Conservation (phyloP, 2,113 vertebrate species). For the Lanius ludovicianus region DNA sequence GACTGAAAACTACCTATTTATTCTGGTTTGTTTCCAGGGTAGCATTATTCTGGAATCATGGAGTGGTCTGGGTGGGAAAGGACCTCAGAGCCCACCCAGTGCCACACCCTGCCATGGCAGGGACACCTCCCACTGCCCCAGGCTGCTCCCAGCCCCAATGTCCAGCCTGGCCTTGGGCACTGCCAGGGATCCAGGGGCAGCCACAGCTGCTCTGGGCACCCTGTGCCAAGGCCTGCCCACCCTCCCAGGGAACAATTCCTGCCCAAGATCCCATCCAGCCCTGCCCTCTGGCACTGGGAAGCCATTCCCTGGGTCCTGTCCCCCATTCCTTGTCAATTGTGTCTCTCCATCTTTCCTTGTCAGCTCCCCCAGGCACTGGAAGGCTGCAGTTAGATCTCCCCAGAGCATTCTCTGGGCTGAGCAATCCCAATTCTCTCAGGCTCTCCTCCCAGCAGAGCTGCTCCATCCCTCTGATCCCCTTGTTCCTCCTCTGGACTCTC, state of each 20-base stretch:
- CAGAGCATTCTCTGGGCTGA: not conserved
- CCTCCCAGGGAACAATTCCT: not conserved
- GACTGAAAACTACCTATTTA: accelerated
- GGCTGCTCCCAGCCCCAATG: not conserved
- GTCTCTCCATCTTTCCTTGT: not conserved
- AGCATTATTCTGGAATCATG: not conserved
- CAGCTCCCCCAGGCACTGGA: accelerated
- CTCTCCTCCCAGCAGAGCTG: not conserved
- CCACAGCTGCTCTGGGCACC: not conserved
- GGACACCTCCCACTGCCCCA: not conserved
- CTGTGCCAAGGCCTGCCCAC: not conserved
- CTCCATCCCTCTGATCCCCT: not conserved
- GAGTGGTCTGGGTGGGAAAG: not conserved
- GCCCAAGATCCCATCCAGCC: not conserved
- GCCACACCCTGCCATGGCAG: not conserved
- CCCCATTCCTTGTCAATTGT: accelerated
- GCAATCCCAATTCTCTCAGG: not conserved
- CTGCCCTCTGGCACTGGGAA: not conserved
- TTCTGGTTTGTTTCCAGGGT: not conserved
- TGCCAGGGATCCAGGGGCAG: not conserved
- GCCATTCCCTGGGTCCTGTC: not conserved
- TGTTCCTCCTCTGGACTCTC: not conserved
- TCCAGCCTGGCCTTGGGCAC: not conserved
- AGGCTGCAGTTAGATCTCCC: accelerated
- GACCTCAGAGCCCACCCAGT: accelerated